Evolutionary conservation across 2,113 vertebrate species (phyloP).

Genomic region (Empidonax alnorum): DNA sequence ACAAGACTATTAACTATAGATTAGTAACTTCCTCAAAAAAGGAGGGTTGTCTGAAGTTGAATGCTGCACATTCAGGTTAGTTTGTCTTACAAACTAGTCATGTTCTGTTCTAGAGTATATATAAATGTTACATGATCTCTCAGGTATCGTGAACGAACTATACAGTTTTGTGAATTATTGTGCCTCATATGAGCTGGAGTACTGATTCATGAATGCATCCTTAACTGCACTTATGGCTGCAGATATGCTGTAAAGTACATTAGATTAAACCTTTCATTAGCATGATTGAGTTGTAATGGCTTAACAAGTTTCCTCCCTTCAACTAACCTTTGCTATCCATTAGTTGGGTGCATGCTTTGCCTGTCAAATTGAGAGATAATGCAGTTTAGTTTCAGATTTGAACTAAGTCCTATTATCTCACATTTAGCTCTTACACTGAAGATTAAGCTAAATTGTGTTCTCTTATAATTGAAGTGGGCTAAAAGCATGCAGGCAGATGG

Average conservation of each 20-base stretch:
- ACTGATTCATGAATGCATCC: neutral
- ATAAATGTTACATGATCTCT: neutral
- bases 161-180: neutral
- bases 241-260: neutral
- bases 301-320: conserved; percentile 47
- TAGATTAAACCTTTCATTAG: conserved; percentile 43
- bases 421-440: neutral
- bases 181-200: neutral
- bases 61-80: neutral
- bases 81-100: neutral
- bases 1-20: neutral
- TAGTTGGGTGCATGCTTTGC: neutral
- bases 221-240: neutral
- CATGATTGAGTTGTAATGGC: conserved; percentile 33
- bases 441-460: conserved; percentile 27
- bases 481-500: conserved; percentile 51
- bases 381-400: conserved; percentile 5
- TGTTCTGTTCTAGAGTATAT: neutral
- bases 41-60: neutral
- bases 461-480: neutral
- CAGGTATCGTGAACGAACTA: neutral
- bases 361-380: conserved; percentile 26
- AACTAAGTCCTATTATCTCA: neutral
- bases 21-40: neutral
- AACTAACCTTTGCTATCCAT: conserved; percentile 41